A percentile compares a stretch with the other conserved stretches of the same genome.
Conservation (phyloP, 2,113 vertebrate genomes). For the Oncorhynchus gorbuscha region DNA sequence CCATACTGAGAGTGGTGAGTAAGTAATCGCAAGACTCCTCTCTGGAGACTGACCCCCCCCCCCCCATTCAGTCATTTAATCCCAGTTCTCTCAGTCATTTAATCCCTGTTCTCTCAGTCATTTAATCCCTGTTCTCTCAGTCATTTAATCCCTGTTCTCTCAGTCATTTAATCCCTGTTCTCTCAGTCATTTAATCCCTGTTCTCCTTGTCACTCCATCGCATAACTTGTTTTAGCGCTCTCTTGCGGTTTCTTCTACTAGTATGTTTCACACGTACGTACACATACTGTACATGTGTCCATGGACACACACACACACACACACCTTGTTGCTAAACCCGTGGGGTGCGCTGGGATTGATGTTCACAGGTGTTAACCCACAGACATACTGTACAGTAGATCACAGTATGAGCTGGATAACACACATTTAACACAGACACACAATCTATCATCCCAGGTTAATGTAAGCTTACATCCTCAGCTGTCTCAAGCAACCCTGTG, state of each 20-base stretch:
- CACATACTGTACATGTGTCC: no score
- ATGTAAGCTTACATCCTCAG: neutral
- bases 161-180: neutral
- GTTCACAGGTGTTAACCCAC: neutral
- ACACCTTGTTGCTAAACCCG: neutral
- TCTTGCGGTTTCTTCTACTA: no score
- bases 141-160: neutral
- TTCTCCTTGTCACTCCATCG: no score
- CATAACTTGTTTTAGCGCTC: no score
- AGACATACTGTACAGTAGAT: neutral
- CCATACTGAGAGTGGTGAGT: slow-evolving; percentile 74
- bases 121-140: neutral
- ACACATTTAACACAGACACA: neutral
- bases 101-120: neutral
- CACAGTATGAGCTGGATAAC: neutral
- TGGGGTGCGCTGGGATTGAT: neutral
- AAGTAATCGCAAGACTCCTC: slow-evolving; percentile 32
- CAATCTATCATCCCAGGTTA: neutral
- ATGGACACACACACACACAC: no score
- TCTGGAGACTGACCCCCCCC: neutral
- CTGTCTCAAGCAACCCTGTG: neutral
- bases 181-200: no score
- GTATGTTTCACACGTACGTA: neutral
- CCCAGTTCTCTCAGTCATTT: neutral
- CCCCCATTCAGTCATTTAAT: neutral